Conservation (phyloP, 1,140 invertebrate genomes). For the Drosophila ambigua region DNA sequence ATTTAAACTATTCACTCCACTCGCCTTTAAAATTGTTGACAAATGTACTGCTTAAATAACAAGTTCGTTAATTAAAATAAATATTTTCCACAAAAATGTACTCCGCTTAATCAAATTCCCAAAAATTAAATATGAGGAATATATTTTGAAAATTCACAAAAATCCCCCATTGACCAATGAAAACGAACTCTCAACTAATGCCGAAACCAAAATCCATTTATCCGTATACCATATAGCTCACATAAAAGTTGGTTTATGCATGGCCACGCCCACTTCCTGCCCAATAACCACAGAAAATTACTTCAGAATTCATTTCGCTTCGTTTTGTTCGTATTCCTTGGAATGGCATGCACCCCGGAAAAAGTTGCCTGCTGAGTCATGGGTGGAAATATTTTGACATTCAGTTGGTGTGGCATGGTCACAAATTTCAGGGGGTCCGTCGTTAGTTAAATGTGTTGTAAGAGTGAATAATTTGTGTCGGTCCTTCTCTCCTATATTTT, state of each 20-base stretch:
- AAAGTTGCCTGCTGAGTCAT: slow-evolving; percentile 31
- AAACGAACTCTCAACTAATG: slow-evolving; percentile 33
- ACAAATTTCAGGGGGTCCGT: slow-evolving; percentile 3
- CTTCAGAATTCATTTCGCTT: slow-evolving; percentile 22
- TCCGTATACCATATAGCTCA: slow-evolving; percentile 10
- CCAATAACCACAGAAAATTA: slow-evolving; percentile 44
- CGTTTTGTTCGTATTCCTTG: too few species aligned
- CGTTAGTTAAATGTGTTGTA: slow-evolving; percentile 41
- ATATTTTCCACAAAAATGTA: neutral
- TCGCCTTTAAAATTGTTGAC: neutral
- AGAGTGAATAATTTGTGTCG: slow-evolving; percentile 34
- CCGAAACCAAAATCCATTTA: slow-evolving; percentile 33
- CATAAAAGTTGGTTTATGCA: slow-evolving; percentile 10
- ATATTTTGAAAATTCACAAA: slow-evolving; percentile 28
- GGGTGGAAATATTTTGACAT: slow-evolving; percentile 45
- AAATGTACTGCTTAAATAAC: neutral
- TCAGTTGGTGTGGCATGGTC: slow-evolving; percentile 30
- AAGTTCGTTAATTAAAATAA: neutral
- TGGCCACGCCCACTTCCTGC: slow-evolving; percentile 29
- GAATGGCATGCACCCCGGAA: neutral
- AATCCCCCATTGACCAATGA: slow-evolving; percentile 5
- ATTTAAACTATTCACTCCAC: neutral
- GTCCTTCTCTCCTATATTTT: neutral
- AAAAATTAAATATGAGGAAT: slow-evolving; percentile 12
- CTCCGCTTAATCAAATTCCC: slow-evolving; percentile 13